Conservation (phyloP, 2,888 invertebrate species). For the Aphidius colemani region DNA sequence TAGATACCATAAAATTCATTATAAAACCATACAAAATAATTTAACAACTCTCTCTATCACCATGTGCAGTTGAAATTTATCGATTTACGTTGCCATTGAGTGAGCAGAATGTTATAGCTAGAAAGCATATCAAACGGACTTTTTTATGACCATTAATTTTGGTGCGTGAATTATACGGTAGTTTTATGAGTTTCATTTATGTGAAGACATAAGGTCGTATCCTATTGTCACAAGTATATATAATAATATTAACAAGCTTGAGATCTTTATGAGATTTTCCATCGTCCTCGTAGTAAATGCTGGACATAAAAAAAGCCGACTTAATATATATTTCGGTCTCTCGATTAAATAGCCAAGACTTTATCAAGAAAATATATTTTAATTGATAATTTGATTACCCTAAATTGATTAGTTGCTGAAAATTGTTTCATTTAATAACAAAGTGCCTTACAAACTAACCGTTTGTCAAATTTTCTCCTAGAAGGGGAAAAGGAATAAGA, state of each 20-base stretch:
- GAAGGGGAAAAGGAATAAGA: background rate
- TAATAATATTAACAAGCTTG: slow-evolving; percentile 16
- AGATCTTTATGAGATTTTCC: slow-evolving; percentile 30
- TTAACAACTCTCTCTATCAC: background rate
- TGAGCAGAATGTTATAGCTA: background rate
- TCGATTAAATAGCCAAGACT: slow-evolving; percentile 25
- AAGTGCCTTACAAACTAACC: background rate
- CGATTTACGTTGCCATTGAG: slow-evolving; percentile 9
- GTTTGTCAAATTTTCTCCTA: background rate
- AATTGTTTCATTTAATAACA: background rate
- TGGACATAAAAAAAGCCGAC: slow-evolving; percentile 19
- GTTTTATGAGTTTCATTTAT: slow-evolving; percentile 35
- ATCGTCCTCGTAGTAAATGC: slow-evolving; percentile 37
- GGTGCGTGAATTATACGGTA: slow-evolving; percentile 27
- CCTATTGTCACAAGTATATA: background rate
- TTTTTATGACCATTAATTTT: slow-evolving; percentile 42
- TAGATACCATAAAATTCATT: too few species aligned
- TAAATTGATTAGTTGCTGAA: slow-evolving; percentile 22
- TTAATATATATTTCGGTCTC: slow-evolving; percentile 20
- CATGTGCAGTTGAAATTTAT: slow-evolving; percentile 10
- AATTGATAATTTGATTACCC: slow-evolving; percentile 27
- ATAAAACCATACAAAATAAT: too few species aligned
- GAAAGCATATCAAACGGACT: slow-evolving; percentile 22
- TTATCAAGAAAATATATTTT: slow-evolving; percentile 14
- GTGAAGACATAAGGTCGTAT: slow-evolving; percentile 10